Percentiles rank a stretch among this genome's conserved stretches.
phyloP scores from a whole-genome alignment of 2,113 vertebrate species.

The Lepus americanus region DNA sequence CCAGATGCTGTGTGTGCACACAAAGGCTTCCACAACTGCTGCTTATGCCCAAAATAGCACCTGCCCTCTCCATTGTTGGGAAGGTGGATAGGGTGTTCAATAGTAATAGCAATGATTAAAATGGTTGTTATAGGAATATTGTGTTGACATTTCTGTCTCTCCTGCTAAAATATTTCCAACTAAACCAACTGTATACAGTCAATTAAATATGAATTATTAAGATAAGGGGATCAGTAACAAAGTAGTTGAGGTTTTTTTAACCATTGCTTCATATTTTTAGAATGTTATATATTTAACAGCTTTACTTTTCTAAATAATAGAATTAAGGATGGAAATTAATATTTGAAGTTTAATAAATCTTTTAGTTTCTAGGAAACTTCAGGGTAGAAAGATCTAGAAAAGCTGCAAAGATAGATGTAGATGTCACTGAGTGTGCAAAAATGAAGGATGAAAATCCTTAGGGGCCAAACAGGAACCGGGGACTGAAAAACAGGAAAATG shows the following conservation, averaged over 20 bases:
- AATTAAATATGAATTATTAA: constrained; percentile 41
- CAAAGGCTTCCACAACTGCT: no score
- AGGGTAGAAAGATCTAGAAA: neutral
- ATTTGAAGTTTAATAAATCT: neutral
- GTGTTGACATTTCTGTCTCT: constrained; percentile 45
- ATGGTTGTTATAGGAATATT: constrained; percentile 30
- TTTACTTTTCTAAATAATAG: neutral
- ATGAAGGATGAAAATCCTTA: neutral
- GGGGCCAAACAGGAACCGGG: neutral
- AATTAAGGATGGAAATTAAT: neutral
- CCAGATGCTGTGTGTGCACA: no score
- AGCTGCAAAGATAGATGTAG: neutral
- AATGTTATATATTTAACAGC: neutral
- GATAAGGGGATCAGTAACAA: neutral
- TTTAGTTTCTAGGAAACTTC: constrained; percentile 5
- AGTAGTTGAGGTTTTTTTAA: neutral
- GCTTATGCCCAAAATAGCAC: no score
- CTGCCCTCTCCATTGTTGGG: no score
- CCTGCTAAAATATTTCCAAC: constrained; percentile 42
- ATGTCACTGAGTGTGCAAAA: neutral
- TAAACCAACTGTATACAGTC: constrained; percentile 21
- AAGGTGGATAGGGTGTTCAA: neutral
- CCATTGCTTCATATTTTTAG: neutral
- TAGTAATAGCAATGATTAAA: constrained; percentile 36
- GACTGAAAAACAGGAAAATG: neutral